phyloP scores from a whole-genome alignment of 2,113 vertebrate genomes.

The Nannospalax galili region DNA sequence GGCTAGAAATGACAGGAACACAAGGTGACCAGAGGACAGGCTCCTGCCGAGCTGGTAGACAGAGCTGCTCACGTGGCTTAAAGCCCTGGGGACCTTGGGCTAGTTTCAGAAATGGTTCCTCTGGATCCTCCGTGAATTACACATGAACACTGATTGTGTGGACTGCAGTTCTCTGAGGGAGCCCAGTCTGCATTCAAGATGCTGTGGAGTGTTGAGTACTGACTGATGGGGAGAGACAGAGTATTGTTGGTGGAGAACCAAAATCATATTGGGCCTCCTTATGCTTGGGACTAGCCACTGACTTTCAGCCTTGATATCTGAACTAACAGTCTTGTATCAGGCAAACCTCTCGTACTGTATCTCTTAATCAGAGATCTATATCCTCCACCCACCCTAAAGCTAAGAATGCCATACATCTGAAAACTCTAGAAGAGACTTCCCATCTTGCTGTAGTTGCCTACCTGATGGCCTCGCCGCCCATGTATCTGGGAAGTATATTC shows the following conservation, averaged over 20 bases:
- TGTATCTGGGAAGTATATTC: not conserved
- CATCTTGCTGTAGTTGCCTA: not conserved
- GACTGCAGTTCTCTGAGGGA: not conserved
- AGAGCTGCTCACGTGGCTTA: too few relatives aligned
- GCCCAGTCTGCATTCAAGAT: not conserved
- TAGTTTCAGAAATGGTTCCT: not conserved
- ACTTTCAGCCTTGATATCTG: not conserved
- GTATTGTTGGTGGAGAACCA: not conserved
- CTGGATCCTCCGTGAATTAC: not conserved
- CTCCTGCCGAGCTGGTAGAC: not conserved
- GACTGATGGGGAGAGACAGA: not conserved
- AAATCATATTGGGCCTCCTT: not conserved
- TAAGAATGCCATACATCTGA: not conserved
- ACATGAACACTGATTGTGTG: not conserved
- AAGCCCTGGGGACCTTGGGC: fast-evolving
- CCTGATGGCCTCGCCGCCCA: not conserved
- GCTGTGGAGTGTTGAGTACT: not conserved
- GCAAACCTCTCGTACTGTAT: too few relatives aligned
- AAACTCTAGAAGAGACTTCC: too few relatives aligned
- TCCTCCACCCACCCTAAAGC: not conserved
- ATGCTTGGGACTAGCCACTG: not conserved
- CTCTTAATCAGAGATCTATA: not conserved
- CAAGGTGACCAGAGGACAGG: too few relatives aligned
- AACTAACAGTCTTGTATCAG: not conserved
- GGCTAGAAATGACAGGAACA: not conserved